Conservation (phyloP, 2,888 invertebrate genomes). For the Adela reaumurella region DNA sequence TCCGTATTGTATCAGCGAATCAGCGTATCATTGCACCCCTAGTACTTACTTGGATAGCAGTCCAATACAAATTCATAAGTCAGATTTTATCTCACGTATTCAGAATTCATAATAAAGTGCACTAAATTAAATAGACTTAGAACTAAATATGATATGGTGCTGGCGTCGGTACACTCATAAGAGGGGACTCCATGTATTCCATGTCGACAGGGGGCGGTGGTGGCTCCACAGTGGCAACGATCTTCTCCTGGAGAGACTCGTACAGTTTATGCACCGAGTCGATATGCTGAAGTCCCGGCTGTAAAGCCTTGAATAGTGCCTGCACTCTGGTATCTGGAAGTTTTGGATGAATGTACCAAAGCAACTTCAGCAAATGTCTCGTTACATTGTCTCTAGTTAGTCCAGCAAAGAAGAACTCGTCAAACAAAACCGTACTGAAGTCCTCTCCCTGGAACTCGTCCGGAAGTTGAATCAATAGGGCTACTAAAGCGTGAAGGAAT, state of each 20-base stretch:
- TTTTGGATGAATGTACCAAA: slow-evolving; percentile 89
- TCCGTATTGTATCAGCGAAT: too few species aligned
- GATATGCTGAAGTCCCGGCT: slow-evolving; percentile 75
- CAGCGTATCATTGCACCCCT: too few species aligned
- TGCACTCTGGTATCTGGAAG: slow-evolving; percentile 75
- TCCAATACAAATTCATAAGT: too few species aligned
- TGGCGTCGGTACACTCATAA: slow-evolving; percentile 82
- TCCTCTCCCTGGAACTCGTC: slow-evolving; percentile 93
- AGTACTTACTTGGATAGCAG: too few species aligned
- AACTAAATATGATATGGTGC: slow-evolving; percentile 62
- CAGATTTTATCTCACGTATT: too few species aligned
- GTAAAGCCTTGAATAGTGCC: slow-evolving; percentile 76
- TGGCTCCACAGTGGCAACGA: slow-evolving; percentile 67
- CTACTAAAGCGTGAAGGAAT: slow-evolving; percentile 87
- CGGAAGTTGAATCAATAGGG: slow-evolving; percentile 78
- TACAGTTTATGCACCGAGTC: slow-evolving; percentile 80
- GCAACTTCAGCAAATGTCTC: slow-evolving; percentile 82
- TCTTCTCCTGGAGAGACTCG: slow-evolving; percentile 73
- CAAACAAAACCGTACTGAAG: slow-evolving; percentile 92
- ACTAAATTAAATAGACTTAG: too few species aligned
- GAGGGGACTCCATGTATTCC: slow-evolving; percentile 76
- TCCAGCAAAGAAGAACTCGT: slow-evolving; percentile 92
- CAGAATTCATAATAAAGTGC: too few species aligned
- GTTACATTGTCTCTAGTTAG: slow-evolving; percentile 87
- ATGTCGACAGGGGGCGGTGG: slow-evolving; percentile 60